A percentile compares a stretch with the other conserved stretches of the same genome.
phyloP scores from a whole-genome alignment of 2,888 invertebrate species.

The Drosophila siamana region DNA sequence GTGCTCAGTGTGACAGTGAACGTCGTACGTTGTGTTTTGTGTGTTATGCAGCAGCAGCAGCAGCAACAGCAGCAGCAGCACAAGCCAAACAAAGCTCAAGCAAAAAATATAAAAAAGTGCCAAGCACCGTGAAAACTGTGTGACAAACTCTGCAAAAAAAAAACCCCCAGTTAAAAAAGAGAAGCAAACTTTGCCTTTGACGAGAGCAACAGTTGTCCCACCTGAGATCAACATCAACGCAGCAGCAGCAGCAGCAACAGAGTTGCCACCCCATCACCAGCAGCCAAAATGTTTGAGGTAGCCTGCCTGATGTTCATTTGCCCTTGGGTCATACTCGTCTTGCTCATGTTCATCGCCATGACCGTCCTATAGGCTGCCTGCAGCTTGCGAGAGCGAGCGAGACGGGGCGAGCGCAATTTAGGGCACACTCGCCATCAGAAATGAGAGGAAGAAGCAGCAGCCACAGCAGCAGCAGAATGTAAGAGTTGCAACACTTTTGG shows the following conservation, averaged over 20 bases:
- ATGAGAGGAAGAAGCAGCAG: background rate
- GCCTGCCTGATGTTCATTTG: conserved; percentile 89
- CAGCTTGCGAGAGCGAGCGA: conserved; percentile 1
- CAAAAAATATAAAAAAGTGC: conserved; percentile 24
- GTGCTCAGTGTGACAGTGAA: conserved; percentile 76
- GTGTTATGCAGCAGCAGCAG: conserved; percentile 59
- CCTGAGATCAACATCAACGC: conserved; percentile 34
- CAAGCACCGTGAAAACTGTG: conserved; percentile 19
- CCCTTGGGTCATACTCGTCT: conserved; percentile 89
- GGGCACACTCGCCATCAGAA: conserved; percentile 68
- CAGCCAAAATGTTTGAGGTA: conserved; percentile 82
- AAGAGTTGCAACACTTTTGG: conserved; percentile 71
- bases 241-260: conserved; percentile 6
- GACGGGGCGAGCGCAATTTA: conserved; percentile 24
- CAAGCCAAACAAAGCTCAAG: conserved; percentile 18
- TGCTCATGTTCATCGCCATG: conserved; percentile 89
- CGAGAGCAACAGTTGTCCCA: conserved; percentile 68
- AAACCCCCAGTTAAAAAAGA: background rate
- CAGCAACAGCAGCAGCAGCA: conserved; percentile 49
- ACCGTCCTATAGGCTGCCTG: conserved; percentile 86
- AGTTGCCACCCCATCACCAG: conserved; percentile 14
- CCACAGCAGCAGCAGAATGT: background rate
- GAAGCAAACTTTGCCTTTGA: conserved; percentile 2
- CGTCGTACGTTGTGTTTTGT: conserved; percentile 75
- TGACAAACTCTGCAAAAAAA: conserved; percentile 20